A percentile compares a stretch with the other conserved stretches of the same genome.
Evolutionary conservation across 2,113 vertebrate genomes (phyloP).

Genomic region (Apodemus sylvaticus): DNA sequence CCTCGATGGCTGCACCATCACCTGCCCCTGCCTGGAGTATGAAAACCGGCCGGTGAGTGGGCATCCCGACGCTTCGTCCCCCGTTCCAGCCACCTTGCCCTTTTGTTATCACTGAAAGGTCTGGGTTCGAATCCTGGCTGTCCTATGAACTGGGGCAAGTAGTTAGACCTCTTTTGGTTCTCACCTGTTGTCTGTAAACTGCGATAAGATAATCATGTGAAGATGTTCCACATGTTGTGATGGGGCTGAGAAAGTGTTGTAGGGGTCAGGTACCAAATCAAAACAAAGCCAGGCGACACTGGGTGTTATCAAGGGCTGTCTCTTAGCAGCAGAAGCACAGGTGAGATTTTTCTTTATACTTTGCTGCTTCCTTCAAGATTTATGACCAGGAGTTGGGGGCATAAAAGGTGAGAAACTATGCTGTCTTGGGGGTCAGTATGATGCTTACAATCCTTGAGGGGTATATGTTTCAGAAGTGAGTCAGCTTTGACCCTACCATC

Average conservation of each 20-base stretch:
- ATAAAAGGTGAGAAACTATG: background rate
- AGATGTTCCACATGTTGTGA: background rate
- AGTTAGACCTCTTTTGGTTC: background rate
- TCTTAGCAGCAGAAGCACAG: background rate
- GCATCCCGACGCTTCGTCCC: background rate
- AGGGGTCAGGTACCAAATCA: background rate
- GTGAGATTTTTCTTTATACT: background rate
- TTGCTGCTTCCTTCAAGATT: background rate
- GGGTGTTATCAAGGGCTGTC: background rate
- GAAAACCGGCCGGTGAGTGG: constrained; percentile 92
- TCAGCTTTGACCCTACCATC: background rate
- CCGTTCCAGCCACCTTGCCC: too few species aligned
- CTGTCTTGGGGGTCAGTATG: background rate
- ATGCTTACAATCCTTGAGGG: background rate
- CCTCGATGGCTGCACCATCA: constrained; percentile 91
- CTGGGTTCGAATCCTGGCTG: constrained; percentile 3
- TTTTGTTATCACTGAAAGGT: background rate
- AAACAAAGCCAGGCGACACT: background rate
- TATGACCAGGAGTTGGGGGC: background rate
- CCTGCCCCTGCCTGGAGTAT: constrained; percentile 93
- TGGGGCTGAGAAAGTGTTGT: background rate
- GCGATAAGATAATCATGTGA: background rate
- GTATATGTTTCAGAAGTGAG: background rate
- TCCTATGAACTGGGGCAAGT: background rate
- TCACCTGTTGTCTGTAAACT: background rate